Evolutionary conservation across 2,888 invertebrate species (phyloP).

Genomic region (Strigamia transsilvanica): DNA sequence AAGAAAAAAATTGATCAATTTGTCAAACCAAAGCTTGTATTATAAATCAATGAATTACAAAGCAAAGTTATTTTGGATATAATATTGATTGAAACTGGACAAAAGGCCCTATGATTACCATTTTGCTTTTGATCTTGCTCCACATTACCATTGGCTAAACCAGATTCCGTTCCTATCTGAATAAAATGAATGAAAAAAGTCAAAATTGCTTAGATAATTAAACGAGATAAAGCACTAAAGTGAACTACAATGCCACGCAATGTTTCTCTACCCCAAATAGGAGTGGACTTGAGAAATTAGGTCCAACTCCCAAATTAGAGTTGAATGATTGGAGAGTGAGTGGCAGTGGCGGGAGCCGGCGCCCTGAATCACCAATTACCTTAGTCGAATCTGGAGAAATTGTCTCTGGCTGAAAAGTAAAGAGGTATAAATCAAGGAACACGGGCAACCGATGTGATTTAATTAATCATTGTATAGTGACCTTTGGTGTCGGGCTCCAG

Average conservation of each 20-base stretch:
- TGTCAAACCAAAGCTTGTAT: neutral
- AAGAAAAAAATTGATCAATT: neutral
- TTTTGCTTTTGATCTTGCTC: neutral
- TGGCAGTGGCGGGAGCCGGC: slow-evolving; percentile 19
- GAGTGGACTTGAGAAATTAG: slow-evolving; percentile 7
- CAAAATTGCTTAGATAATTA: neutral
- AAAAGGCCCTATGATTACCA: neutral
- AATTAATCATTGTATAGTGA: neutral
- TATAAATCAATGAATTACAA: neutral
- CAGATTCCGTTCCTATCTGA: neutral
- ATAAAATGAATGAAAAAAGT: neutral
- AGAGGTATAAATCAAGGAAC: neutral
- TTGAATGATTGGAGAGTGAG: neutral
- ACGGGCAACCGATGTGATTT: neutral
- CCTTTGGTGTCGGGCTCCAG: neutral
- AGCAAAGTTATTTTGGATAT: neutral
- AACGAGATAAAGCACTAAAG: neutral
- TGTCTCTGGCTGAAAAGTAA: neutral
- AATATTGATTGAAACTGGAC: neutral
- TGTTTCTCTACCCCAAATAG: slow-evolving; percentile 13
- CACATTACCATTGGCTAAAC: neutral
- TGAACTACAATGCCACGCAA: slow-evolving; percentile 1
- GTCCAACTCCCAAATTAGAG: neutral
- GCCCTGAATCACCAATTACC: slow-evolving; percentile 36
- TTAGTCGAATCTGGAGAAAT: slow-evolving; percentile 22